These are phyloP conservation scores for Cephalopachus bancanus DNA, from an alignment of 2,797 vertebrate genomes.

Conservation along the genomic window DNA sequence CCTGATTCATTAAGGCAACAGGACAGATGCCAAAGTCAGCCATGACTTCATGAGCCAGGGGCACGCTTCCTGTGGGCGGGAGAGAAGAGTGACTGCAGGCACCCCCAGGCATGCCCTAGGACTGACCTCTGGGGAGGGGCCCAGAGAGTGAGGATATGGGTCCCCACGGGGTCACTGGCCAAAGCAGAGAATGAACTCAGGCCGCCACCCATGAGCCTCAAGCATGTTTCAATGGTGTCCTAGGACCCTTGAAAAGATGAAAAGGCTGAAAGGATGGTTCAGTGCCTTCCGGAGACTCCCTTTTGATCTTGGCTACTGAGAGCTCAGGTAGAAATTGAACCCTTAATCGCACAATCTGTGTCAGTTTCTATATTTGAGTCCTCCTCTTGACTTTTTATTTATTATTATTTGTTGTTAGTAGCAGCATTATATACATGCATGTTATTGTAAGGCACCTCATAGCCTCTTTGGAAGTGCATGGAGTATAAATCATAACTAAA, in stretches of 20 bases:
- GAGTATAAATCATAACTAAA: neutral
- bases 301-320: neutral
- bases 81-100: neutral
- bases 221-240: neutral
- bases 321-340: neutral
- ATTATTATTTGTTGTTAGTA: neutral
- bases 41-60: neutral
- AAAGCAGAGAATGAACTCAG: neutral
- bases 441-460: neutral
- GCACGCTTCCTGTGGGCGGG: slow-evolving; percentile 5
- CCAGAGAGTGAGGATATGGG: neutral
- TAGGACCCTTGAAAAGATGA: neutral
- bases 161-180: accelerated
- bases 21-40: slow-evolving; percentile 61
- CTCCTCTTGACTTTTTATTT: neutral
- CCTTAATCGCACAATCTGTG: neutral
- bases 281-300: neutral
- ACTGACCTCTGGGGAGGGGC: neutral
- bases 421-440: neutral
- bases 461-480: neutral
- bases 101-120: neutral
- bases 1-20: slow-evolving; percentile 70
- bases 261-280: neutral
- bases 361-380: neutral
- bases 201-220: too few relatives aligned